These are phyloP conservation scores for Drosophila tropicalis DNA, from an alignment of 1,140 invertebrate genomes.

Conservation along the genomic window DNA sequence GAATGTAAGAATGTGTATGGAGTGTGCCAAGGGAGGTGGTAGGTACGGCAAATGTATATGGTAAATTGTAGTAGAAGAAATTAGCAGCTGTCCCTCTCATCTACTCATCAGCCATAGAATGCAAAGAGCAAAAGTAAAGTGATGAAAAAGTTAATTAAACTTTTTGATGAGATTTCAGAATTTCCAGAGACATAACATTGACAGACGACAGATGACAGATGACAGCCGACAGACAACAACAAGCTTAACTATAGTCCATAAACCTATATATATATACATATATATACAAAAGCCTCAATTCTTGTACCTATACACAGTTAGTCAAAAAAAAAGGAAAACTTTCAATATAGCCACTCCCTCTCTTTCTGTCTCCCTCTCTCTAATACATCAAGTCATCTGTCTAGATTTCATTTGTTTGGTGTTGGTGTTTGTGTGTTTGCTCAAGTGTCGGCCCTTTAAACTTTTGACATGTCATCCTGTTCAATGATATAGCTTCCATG, in stretches of 20 bases:
- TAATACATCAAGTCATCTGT: neutral
- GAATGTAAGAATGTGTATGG: neutral
- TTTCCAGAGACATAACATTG: conserved; percentile 53
- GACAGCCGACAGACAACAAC: conserved; percentile 6
- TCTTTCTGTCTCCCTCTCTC: neutral
- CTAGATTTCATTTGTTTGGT: neutral
- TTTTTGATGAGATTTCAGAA: conserved; percentile 79
- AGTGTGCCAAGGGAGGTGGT: neutral
- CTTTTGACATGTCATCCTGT: conserved; percentile 13
- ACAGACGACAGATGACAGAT: conserved; percentile 38
- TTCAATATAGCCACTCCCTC: neutral
- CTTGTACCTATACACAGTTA: neutral
- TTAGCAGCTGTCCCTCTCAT: conserved; percentile 43
- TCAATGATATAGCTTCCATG: neutral
- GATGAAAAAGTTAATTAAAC: conserved; percentile 81
- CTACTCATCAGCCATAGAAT: conserved; percentile 29
- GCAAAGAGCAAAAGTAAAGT: conserved; percentile 75
- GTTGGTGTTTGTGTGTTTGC: neutral
- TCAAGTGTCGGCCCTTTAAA: conserved; percentile 15
- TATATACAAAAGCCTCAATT: conserved; percentile 1
- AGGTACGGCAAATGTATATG: neutral
- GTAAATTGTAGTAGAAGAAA: conserved; percentile 31
- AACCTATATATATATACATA: neutral
- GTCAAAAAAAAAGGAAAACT: neutral
- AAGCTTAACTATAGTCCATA: conserved; percentile 6